These are phyloP conservation scores for Phodopus roborovskii DNA, from an alignment of 2,113 vertebrate species.

Conservation along the genomic window DNA sequence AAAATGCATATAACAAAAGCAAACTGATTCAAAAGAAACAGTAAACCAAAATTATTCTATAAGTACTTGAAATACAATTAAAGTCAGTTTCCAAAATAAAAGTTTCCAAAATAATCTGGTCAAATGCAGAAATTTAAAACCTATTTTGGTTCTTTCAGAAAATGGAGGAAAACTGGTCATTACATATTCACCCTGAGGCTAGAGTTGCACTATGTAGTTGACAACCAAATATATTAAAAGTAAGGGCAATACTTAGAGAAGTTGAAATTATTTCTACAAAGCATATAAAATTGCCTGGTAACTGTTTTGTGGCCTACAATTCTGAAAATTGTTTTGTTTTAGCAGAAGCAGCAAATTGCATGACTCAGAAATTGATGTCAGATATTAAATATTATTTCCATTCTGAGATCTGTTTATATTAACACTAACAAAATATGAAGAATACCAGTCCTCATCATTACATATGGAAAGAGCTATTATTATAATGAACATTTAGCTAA, in stretches of 20 bases:
- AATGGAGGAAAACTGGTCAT: background rate
- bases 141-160: background rate
- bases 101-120: background rate
- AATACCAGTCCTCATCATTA: conserved; percentile 73
- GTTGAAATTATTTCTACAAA: background rate
- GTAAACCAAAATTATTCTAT: background rate
- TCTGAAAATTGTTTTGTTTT: background rate
- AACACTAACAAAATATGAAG: conserved; percentile 74
- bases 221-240: background rate
- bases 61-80: background rate
- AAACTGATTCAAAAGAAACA: background rate
- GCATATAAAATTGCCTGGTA: background rate
- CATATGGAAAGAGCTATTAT: conserved; percentile 65
- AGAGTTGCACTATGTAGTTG: no score
- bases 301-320: background rate
- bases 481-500: conserved; percentile 76
- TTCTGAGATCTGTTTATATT: conserved; percentile 69
- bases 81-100: background rate
- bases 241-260: background rate
- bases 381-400: conserved; percentile 66
- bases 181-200: background rate
- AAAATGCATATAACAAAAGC: background rate
- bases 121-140: background rate
- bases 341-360: background rate
- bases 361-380: conserved; percentile 37